Base-by-base conservation (phyloP, 2,888 invertebrate species). In the Drosophila emarginata region DNA sequence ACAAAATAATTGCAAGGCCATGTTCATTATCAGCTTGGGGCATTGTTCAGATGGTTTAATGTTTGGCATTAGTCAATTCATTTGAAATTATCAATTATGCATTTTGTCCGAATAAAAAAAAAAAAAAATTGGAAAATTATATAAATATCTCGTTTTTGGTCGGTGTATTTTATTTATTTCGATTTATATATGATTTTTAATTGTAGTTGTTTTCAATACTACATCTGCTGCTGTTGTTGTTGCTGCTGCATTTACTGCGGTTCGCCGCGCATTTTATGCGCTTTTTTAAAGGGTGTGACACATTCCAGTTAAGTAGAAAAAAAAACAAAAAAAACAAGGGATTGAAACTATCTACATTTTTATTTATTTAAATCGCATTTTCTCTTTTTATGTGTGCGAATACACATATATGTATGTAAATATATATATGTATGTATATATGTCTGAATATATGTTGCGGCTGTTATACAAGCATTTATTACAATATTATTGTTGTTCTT, bases 11-110 rank as follows among this genome's bases (percentile, higher is more conserved):
- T 32, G 18, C 15, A 18, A 51, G 68, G 66, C 56, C 60, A 59
- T 81, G 81, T 81, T 83, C 81, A 83, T 81, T 81, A 81, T 83
- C 81, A 68, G 54, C 61, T 69, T 82, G 67, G 61, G 77, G 77
- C 74, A 76, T 74, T 80, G 62, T 62, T 5, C 68, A 50, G 57
- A 56, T 67, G 63, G 66, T 56, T 59, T 5, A 18, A 3, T 36
- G 37, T 51, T 59, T 21, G 26, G 23, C 26, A 66, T 23, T 59
- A 56, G 28, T 61, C 62, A 65, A 68, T 73, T 64, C 53, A 64
- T 54, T 59, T 69, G 52, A 58, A 65, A 69, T 74, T 74, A 69
- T 59, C 69, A 69, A 78, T 73, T 66, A 67, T 28, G 18, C 26
- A 37, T 37, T 68, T 59, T 51, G 56, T 32, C 23, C 18, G 12